Conservation (phyloP, 35 echinoderm and acorn worm genomes). For the Ophiothrix spiculata region DNA sequence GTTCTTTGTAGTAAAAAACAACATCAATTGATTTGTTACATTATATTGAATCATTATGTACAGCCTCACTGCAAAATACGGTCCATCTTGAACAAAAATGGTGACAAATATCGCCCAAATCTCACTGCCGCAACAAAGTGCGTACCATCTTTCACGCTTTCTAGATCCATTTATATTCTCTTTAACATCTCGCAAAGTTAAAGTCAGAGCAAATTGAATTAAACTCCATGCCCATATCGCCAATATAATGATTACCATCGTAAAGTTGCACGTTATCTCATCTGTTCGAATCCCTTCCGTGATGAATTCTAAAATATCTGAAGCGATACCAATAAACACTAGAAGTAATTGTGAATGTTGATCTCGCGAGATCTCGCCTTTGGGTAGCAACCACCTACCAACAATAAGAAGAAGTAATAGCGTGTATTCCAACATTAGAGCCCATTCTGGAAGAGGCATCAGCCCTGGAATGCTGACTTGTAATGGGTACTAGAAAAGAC, state of each 20-base stretch:
- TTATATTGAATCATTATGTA: conserved; percentile 42
- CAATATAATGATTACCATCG: conserved; percentile 34
- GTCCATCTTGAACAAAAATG: conserved; percentile 66
- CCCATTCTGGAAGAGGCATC: not conserved
- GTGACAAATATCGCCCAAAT: conserved; percentile 66
- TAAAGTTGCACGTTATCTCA: conserved; percentile 20
- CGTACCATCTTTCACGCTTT: conserved; percentile 27
- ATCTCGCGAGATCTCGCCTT: conserved; percentile 66
- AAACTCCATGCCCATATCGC: conserved; percentile 73
- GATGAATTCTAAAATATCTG: conserved; percentile 75
- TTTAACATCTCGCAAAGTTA: conserved; percentile 50
- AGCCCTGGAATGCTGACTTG: not conserved
- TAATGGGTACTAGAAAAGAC: not conserved
- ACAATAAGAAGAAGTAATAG: conserved; percentile 48
- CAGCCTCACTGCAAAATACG: conserved; percentile 52
- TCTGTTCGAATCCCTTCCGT: conserved; percentile 38
- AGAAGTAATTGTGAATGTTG: conserved; percentile 71
- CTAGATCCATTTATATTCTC: conserved; percentile 20
- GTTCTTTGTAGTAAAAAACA: conserved; percentile 74
- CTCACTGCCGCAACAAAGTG: conserved; percentile 47
- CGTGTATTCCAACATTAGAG: not conserved
- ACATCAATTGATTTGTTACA: conserved; percentile 41
- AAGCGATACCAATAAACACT: conserved; percentile 66
- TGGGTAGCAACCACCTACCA: conserved; percentile 71
- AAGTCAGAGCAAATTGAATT: conserved; percentile 60